Base-by-base conservation (phyloP, 2,797 vertebrate species). In the Jordanella pulchra region DNA sequence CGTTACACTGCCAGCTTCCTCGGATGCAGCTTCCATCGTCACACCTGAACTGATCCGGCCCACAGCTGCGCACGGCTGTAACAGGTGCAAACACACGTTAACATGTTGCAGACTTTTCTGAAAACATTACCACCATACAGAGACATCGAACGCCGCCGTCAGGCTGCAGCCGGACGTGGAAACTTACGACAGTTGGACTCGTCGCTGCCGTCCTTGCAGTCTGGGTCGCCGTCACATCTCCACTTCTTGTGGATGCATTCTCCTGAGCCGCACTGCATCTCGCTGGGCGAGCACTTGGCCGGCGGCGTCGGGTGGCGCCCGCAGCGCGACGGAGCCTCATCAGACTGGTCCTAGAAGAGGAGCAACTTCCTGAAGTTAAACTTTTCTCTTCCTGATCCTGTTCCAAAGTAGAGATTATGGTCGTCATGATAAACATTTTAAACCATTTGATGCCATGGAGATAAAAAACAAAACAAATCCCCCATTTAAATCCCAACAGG, bases 211-310 rank as follows among this genome's bases (percentile, higher is more conserved):
- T 99, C 98, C 86, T 96, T 99, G 94, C 98, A 99, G 91, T 99
- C 98, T 0, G 96, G 83, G 72, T 99, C 97, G 2, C 97, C 98
- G 0, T 99, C 98, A 44, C 98, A 99, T 44, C 96, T 93, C 98
- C 98, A 99, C 81, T 97, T 98, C 84, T 93, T 96, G 85, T 99
- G 97, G 70, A 99, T 96, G 69, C 98, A 99, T 76, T 99, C 97
- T 27, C 98, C 98, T 0, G 97, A 97, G 72, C 90, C 82, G 0
- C 98, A 99, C 79, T 95, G 96, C 84, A 96, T 95, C 87, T 99
- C 98, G 0, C 90, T 96, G 60, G 93, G 72, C 0, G 95, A 95
- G 60, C 97, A 99, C 78, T 94, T 97, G 28, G 93, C 89, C 0
- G 96, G 94, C 0, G 94, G 95, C 0, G 93, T 95, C 0, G 96